These are phyloP conservation scores for Apostichopus leukothele DNA, from an alignment of 53 echinoderm and acorn worm species.

Conservation along the genomic window DNA sequence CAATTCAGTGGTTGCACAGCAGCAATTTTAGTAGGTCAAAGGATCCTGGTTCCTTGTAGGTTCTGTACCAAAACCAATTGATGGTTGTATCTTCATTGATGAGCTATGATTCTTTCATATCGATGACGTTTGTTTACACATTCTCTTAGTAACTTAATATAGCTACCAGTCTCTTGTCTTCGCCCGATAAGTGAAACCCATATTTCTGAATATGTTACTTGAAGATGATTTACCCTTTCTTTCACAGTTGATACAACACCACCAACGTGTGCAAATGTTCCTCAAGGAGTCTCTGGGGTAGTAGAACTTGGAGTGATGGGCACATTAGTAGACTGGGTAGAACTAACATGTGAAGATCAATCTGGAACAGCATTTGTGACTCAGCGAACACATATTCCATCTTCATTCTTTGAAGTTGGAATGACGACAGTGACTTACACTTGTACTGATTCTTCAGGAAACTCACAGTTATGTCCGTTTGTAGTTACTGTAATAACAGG, in stretches of 20 bases:
- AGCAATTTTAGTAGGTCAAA: no score
- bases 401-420: slow-evolving; percentile 55
- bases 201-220: no score
- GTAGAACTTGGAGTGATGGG: slow-evolving; percentile 26
- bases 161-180: no score
- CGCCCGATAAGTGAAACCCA: no score
- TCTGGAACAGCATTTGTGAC: slow-evolving; percentile 49
- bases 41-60: no score
- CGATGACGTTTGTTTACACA: no score
- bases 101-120: no score
- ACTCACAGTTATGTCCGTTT: slow-evolving; percentile 38
- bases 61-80: no score
- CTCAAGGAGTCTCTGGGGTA: slow-evolving; percentile 29
- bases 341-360: slow-evolving; percentile 33
- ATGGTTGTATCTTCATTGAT: no score
- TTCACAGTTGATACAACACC: slow-evolving; percentile 49
- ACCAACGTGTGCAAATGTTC: slow-evolving; percentile 40
- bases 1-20: no score
- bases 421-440: slow-evolving; percentile 57
- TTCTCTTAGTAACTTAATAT: no score
- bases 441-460: slow-evolving; percentile 56
- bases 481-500: slow-evolving; percentile 34
- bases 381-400: slow-evolving; percentile 40
- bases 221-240: no score
- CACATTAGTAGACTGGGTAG: slow-evolving; percentile 1